Evolutionary conservation across 2,888 invertebrate genomes (phyloP).

Genomic region (Drosophila macrothrix): DNA sequence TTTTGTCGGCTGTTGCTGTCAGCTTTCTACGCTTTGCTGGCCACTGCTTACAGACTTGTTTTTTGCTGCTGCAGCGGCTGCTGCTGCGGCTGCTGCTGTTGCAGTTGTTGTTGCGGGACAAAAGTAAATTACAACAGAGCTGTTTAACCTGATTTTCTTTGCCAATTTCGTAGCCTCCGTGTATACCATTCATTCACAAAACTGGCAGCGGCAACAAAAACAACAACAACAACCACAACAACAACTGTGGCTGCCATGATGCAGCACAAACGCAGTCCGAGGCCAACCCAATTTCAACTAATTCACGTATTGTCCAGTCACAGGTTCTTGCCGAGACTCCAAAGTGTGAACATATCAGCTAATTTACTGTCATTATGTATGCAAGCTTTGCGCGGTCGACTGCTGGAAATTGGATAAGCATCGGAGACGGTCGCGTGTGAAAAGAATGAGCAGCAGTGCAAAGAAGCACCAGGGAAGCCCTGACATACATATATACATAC

Average conservation of each 20-base stretch:
- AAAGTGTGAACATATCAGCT: constrained; percentile 65
- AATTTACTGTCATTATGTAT: constrained; percentile 60
- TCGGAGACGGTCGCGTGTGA: constrained; percentile 53
- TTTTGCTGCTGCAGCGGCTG: constrained; percentile 29
- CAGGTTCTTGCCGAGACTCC: constrained; percentile 22
- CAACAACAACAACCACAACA: constrained; percentile 12
- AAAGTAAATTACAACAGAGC: constrained; percentile 68
- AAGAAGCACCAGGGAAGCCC: constrained; percentile 8
- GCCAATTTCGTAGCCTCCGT: constrained; percentile 55
- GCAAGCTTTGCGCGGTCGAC: constrained; percentile 24
- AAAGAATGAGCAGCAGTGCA: constrained; percentile 28
- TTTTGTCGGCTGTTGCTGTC: constrained; percentile 27
- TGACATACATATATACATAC: neutral
- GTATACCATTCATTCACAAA: constrained; percentile 71
- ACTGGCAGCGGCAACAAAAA: constrained; percentile 30
- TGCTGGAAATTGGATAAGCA: constrained; percentile 37
- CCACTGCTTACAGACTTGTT: constrained; percentile 42
- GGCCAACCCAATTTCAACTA: constrained; percentile 59
- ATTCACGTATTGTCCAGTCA: constrained; percentile 53
- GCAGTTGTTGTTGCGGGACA: constrained; percentile 39
- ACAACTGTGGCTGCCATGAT: constrained; percentile 53
- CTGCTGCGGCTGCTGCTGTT: constrained; percentile 13
- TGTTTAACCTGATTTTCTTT: constrained; percentile 78
- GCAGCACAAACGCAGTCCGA: constrained; percentile 65
- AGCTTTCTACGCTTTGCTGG: constrained; percentile 71